Percentiles rank a stretch among this genome's conserved stretches.
Conservation (phyloP, 2,797 vertebrate genomes). For the Anolis apletophallus region DNA sequence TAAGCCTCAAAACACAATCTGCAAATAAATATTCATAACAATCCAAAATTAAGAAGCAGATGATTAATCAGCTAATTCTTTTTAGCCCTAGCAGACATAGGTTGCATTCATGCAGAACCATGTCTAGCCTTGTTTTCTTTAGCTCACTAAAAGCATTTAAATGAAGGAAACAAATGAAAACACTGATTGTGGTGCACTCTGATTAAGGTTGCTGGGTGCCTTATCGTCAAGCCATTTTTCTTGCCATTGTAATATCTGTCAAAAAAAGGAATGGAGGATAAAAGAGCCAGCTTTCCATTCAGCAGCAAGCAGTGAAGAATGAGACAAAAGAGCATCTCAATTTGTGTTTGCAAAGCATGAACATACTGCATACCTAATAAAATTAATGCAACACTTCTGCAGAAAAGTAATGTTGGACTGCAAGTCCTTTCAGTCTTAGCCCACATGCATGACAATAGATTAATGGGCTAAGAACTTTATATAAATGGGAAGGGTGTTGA, state of each 20-base stretch:
- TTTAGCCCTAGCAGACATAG: background rate
- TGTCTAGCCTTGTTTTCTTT: background rate
- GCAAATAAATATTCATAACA: background rate
- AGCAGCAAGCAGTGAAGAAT: background rate
- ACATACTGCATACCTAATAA: background rate
- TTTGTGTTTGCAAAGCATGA: conserved; percentile 11
- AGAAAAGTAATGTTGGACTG: too few relatives aligned
- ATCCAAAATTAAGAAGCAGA: background rate
- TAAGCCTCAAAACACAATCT: background rate
- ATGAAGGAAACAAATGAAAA: background rate
- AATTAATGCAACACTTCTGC: background rate
- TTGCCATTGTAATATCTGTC: background rate
- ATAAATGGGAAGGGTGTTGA: too few relatives aligned
- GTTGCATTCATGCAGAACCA: background rate
- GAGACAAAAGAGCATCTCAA: background rate
- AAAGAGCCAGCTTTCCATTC: background rate
- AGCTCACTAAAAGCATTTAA: background rate
- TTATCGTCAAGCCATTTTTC: conserved; percentile 2
- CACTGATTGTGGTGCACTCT: background rate
- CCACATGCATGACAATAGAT: too few relatives aligned
- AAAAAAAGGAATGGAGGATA: background rate
- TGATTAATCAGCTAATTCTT: background rate
- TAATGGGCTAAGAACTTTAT: too few relatives aligned
- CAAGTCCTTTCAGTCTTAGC: too few relatives aligned
- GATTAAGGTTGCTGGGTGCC: background rate